Conservation (phyloP, 1,140 invertebrate genomes). For the Lasaia peninsularis region DNA sequence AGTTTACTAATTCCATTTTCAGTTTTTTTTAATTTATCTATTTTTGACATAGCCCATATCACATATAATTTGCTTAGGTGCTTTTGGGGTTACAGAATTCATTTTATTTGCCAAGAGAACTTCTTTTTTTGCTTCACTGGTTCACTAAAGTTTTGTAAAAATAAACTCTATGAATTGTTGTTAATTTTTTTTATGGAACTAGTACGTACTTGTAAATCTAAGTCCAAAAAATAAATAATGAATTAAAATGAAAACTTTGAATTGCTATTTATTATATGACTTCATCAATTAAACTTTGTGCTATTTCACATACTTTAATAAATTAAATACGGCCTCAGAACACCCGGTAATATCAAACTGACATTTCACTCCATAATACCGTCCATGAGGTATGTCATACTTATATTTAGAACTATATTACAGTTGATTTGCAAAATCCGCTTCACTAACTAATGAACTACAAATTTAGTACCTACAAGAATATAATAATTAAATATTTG, state of each 20-base stretch:
- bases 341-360: constrained; percentile 25
- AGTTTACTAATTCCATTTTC: no score
- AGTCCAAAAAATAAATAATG: no score
- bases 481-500: constrained; percentile 10
- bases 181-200: no score
- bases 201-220: no score
- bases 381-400: constrained; percentile 10
- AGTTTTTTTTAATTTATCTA: no score
- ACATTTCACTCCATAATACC: constrained; percentile 25
- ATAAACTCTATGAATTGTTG: no score
- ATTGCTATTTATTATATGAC: background rate
- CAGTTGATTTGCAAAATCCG: constrained; percentile 7
- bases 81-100: no score
- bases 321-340: constrained; percentile 31
- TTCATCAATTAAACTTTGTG: background rate
- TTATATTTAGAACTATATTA: constrained; percentile 7
- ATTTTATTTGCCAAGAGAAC: no score
- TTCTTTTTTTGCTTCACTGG: no score
- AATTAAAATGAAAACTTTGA: background rate
- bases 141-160: no score
- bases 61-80: no score
- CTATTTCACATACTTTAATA: background rate
- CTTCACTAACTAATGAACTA: constrained; percentile 14
- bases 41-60: no score
- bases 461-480: constrained; percentile 18